A percentile compares a stretch with the other conserved stretches of the same genome.
phyloP scores from a whole-genome alignment of 2,888 invertebrate species.

The Andrena chrysosceles region DNA sequence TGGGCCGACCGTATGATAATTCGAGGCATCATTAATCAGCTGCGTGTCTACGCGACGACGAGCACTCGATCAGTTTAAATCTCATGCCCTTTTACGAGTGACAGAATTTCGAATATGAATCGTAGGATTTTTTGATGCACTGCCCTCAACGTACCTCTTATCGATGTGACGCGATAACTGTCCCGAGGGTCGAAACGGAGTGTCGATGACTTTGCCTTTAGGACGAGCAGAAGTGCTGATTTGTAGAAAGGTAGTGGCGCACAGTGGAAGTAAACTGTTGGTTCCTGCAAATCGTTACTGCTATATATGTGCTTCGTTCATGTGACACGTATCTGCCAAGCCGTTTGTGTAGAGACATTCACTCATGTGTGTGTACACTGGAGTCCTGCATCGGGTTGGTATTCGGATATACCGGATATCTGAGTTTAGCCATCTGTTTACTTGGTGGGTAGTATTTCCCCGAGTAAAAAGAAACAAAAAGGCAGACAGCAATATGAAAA shows the following conservation, averaged over 20 bases:
- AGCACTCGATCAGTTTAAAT: conserved; percentile 2
- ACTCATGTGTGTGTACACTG: conserved; percentile 17
- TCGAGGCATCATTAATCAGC: conserved; percentile 17
- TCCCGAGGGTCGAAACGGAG: neutral
- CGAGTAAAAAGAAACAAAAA: no score
- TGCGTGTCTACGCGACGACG: neutral
- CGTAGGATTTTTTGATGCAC: neutral
- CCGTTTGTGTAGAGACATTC: conserved; percentile 24
- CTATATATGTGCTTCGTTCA: conserved; percentile 74
- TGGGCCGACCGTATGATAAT: conserved; percentile 13
- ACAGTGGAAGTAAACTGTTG: conserved; percentile 74
- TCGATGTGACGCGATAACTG: neutral
- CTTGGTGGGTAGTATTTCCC: no score
- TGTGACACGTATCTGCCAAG: conserved; percentile 44
- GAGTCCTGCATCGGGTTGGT: neutral
- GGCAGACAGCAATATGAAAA: no score
- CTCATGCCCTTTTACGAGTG: neutral
- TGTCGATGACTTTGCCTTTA: conserved; percentile 7
- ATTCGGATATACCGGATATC: no score
- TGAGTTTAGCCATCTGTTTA: no score
- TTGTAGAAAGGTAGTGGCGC: conserved; percentile 43
- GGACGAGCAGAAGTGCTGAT: conserved; percentile 2
- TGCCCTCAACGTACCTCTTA: conserved; percentile 21
- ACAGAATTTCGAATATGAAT: neutral
- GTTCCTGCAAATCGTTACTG: conserved; percentile 67